Evolutionary conservation across 2,888 invertebrate species (phyloP), one percentile per base, ranked within the genome.

Genomic region (Amorpha juglandis): DNA sequence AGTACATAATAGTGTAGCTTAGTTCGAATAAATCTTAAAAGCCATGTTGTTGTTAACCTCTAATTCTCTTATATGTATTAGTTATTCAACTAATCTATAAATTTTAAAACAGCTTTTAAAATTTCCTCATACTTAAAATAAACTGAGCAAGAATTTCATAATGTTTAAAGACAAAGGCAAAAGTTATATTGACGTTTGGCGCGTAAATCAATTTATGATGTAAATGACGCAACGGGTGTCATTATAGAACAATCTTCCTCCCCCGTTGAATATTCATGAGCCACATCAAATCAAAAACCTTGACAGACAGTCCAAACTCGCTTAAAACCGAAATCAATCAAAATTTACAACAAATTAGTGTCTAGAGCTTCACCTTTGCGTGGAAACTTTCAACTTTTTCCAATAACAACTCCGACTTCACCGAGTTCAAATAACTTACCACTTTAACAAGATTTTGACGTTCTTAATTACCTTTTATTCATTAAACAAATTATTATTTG

Each of bases 301-400:
- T 63, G 63, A 67, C 58, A 51, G 62, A 62, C 65, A 16, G 51
- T 47, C 68, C 62, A 70, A 74, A 68, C 68, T 70, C 71, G 69
- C 70, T 78, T 70, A 65, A 42, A 77, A 76, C 72, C 70, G 74
- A 75, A 80, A 84, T 83, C 81, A 84, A 85, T 85, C 81, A 83
- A 82, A 81, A 79, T 78, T 83, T 78, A 68, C 77, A 78, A 76
- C 72, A 73, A 82, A 77, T 81, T 78, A 77, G 69, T 69, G 70
- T 73, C 67, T 62, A 55, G 69, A 47, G 74, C 63, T 72, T 73
- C 78, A 81, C 78, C 78, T 80, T 77, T 70, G 67, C 74, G 67
- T 69, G 58, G 62, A 50, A 42, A 62, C 42, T 58, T 66, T 64
- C 51, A 81, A 83, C 74, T 81, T 82, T 82, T 79, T 76, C 76